Evolutionary conservation across 2,113 vertebrate species (phyloP), one percentile per base, ranked within the genome.

Genomic region (Zapus hudsonius): DNA sequence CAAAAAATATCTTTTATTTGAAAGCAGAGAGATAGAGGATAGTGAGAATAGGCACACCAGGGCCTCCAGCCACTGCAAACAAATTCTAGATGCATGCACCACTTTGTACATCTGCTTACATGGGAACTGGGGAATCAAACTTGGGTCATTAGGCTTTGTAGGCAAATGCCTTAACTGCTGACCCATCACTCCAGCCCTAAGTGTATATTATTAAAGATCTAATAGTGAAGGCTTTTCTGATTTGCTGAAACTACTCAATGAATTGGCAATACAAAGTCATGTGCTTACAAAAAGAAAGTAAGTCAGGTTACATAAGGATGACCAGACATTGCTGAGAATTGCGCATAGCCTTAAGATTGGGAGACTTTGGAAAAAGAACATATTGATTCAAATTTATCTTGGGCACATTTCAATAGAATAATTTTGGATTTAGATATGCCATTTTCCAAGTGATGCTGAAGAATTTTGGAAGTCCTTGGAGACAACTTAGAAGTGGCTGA

Each of bases 151-250:
- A 47, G 47, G 47, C 47, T 47, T 47, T 12, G 12, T 12, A 8
- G 47, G 47, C 47, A 47, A 8, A 12, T 47, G 47, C 47, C 47
- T 47, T 47, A 47, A 47, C 47, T 12, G 47, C 47, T 47, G 12
- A 47, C 7, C 47, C 47, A 47, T 47, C 47, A 8, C 47, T 47
- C 47, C 47, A 47, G 47, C 47, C 47, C 47, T 12, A 47, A 82
- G 33, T 76, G 16, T 76, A 5, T 70, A 55, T 74, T 92, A 29
- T 59, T 89, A 89, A 89, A 61, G 72, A 74, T 85, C 73, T 66
- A 17, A 86, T 11, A 87, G 10, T 40, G 64, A 88, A 90, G 73
- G 2, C 5, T 20, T 72, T 79, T 78, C 25, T 57, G 33, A 80
- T 72, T 90, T 89, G n/a, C 23, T 55, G 36, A 52, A 74, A 59